Evolutionary conservation across 2,797 vertebrate genomes (phyloP).

Genomic region (Eulemur coronatus): DNA sequence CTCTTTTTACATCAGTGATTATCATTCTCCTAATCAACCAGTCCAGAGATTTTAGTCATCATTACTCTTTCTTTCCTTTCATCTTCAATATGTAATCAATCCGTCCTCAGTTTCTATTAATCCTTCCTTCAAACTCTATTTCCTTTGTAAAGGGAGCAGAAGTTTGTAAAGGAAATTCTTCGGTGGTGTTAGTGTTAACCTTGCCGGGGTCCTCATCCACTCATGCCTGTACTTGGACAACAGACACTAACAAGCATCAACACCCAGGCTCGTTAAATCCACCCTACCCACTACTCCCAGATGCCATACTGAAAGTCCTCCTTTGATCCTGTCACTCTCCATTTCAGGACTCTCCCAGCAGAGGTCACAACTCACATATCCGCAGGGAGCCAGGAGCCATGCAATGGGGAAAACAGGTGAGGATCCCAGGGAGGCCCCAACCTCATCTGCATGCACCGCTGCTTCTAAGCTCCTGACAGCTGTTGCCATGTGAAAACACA

Average conservation of each 20-base stretch:
- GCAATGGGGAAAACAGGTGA: neutral
- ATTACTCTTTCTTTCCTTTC: neutral
- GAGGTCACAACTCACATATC: neutral
- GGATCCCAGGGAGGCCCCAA: neutral
- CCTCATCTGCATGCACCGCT: neutral
- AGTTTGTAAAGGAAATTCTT: neutral
- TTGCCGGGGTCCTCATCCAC: fast-evolving
- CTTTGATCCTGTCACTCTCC: neutral
- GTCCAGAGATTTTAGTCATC: neutral
- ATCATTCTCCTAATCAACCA: neutral
- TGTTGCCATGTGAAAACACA: neutral
- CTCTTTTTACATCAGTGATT: neutral
- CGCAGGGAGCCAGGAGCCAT: neutral
- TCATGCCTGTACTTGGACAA: neutral
- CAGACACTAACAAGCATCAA: neutral
- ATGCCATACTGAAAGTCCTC: neutral
- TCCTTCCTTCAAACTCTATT: neutral
- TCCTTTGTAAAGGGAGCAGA: neutral
- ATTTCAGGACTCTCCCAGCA: neutral
- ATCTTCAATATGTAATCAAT: neutral
- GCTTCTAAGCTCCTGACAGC: neutral
- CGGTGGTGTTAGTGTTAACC: too few relatives aligned
- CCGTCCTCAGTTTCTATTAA: neutral
- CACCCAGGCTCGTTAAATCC: neutral
- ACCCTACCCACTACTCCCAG: neutral